phyloP scores from a whole-genome alignment of 2,797 vertebrate genomes.

The Rhabdophis nuchalis region DNA sequence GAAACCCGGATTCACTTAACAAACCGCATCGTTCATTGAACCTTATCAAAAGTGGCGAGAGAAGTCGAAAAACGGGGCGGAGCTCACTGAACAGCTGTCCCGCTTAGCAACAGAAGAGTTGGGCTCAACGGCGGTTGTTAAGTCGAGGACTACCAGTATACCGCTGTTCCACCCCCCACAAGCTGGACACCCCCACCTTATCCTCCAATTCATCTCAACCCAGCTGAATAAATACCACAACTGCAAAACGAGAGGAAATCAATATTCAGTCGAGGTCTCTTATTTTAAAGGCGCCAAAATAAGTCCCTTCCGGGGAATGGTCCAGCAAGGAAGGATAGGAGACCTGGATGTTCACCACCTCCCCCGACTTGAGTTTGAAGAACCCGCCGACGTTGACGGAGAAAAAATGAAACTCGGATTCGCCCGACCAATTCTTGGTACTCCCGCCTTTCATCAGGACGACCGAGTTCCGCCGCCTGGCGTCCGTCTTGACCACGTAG shows the following conservation, averaged over 20 bases:
- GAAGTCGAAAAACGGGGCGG: not conserved
- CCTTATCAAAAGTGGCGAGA: not conserved
- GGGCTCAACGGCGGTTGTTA: not conserved
- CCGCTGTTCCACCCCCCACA: not conserved
- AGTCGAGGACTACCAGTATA: not conserved
- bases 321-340: slow-evolving; percentile 89
- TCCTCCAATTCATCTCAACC: slow-evolving; percentile 52
- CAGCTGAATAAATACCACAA: slow-evolving; percentile 30
- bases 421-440: slow-evolving; percentile 84
- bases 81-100: not conserved
- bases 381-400: slow-evolving; percentile 90
- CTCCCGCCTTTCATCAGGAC: slow-evolving; percentile 90
- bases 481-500: slow-evolving; percentile 84
- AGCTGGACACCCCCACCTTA: not conserved
- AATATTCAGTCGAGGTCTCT: slow-evolving; percentile 79
- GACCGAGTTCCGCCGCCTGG: slow-evolving; percentile 76
- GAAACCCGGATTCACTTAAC: no score
- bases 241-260: not conserved
- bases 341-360: slow-evolving; percentile 86
- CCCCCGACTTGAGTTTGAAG: slow-evolving; percentile 80
- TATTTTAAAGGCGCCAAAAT: slow-evolving; percentile 92
- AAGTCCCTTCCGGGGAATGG: slow-evolving; percentile 84
- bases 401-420: slow-evolving; percentile 88
- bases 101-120: not conserved
- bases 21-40: not conserved